These are phyloP conservation scores for Carassius auratus DNA, from an alignment of 2,113 vertebrate genomes.

Conservation along the genomic window DNA sequence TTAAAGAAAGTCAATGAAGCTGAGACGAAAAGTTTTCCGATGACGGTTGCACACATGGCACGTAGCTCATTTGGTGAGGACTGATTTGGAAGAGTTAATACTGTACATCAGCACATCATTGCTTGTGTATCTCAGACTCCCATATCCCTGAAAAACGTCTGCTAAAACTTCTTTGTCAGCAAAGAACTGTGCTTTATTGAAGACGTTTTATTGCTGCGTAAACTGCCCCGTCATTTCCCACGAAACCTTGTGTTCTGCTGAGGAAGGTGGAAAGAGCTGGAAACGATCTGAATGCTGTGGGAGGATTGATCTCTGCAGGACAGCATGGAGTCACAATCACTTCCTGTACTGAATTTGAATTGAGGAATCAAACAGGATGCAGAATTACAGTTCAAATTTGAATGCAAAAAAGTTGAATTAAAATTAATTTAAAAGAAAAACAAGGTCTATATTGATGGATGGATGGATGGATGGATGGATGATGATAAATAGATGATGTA, in stretches of 20 bases:
- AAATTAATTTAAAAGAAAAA: not conserved
- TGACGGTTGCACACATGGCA: not conserved
- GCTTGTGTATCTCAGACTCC: not conserved
- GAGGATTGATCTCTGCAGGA: not conserved
- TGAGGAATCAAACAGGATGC: not conserved
- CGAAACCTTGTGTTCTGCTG: constrained; percentile 5
- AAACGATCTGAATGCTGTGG: not conserved
- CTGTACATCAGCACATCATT: not conserved
- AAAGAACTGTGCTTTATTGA: constrained; percentile 15
- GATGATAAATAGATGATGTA: not conserved
- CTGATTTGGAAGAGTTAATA: not conserved
- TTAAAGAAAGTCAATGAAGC: constrained; percentile 11
- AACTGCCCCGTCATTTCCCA: not conserved
- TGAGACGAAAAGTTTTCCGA: not conserved
- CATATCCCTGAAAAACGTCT: not conserved
- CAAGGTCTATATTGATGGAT: no score
- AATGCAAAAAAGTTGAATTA: not conserved
- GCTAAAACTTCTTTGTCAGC: not conserved
- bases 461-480: not conserved
- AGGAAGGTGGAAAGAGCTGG: not conserved
- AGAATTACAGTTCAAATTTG: not conserved
- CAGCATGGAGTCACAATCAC: not conserved
- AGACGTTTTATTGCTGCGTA: not conserved
- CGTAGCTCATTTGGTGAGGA: not conserved
- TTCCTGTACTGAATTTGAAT: not conserved